These are phyloP conservation scores for Pantherophis guttatus DNA, from an alignment of 2,113 vertebrate species.

Conservation along the genomic window DNA sequence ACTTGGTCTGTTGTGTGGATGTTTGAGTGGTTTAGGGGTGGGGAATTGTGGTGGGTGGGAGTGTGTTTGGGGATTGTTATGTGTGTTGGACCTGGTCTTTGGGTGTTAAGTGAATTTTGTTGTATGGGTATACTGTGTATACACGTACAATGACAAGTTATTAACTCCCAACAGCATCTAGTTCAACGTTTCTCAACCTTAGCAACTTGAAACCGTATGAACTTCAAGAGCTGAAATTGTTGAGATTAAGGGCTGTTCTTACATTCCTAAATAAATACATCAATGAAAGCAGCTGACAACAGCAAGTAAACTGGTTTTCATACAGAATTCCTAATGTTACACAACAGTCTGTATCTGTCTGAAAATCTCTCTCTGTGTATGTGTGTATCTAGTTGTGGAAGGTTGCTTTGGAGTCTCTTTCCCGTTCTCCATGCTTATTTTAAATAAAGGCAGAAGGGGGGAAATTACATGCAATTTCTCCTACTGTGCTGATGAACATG, in stretches of 20 bases:
- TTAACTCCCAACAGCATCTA: not conserved
- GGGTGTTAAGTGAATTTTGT: too few species aligned
- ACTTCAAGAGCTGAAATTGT: not conserved
- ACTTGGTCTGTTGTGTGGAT: too few species aligned
- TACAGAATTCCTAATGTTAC: not conserved
- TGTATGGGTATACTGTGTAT: too few species aligned
- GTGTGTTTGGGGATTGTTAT: too few species aligned
- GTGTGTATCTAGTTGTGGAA: not conserved
- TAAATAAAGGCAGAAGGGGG: not conserved
- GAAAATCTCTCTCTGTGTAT: not conserved
- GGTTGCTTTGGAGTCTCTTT: not conserved
- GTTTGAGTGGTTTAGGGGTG: too few species aligned
- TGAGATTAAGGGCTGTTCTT: not conserved
- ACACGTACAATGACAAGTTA: too few species aligned
- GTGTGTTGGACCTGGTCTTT: too few species aligned
- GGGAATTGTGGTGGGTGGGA: too few species aligned
- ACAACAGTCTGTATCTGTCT: too few species aligned
- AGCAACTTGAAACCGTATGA: not conserved
- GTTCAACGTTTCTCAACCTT: not conserved
- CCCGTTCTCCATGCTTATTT: not conserved
- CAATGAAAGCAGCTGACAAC: not conserved
- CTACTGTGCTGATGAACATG: slow-evolving; percentile 87
- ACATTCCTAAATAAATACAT: not conserved
- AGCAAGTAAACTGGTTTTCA: not conserved
- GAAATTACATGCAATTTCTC: slow-evolving; percentile 83